Conservation (phyloP, 2,113 vertebrate genomes). For the Pollimyrus isidori region DNA sequence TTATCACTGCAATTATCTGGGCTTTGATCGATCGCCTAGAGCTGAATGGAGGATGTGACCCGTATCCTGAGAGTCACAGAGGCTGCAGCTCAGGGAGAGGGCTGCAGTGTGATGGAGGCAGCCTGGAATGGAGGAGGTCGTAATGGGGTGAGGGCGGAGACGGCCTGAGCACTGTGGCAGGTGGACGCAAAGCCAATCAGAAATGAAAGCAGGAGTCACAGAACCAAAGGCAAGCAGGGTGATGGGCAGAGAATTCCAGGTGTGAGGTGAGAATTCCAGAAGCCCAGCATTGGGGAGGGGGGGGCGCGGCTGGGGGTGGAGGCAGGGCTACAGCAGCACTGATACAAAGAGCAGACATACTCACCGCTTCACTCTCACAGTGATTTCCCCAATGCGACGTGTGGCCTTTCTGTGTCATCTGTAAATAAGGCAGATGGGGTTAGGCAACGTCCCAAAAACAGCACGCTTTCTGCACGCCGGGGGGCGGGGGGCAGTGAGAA, state of each 20-base stretch:
- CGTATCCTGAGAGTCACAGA: conserved; percentile 12
- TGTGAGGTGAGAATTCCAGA: conserved; percentile 5
- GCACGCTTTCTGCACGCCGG: conserved; percentile 18
- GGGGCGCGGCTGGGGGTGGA: too few species aligned
- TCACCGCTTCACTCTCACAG: conserved; percentile 93
- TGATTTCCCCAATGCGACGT: conserved; percentile 90
- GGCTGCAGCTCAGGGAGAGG: background rate
- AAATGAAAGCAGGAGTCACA: conserved; percentile 26
- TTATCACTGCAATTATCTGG: conserved; percentile 29
- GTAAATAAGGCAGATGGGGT: conserved; percentile 78
- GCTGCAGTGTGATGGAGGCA: background rate
- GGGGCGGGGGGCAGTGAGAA: background rate
- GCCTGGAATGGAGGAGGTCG: conserved; percentile 4
- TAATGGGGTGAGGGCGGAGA: conserved; percentile 13
- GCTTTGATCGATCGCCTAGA: conserved; percentile 24
- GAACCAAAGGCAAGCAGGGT: conserved; percentile 16
- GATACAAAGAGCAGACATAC: conserved; percentile 55
- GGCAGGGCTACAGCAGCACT: conserved; percentile 20
- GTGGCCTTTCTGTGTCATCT: conserved; percentile 88
- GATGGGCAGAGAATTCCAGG: background rate
- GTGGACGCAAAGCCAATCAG: background rate
- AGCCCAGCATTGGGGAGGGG: background rate
- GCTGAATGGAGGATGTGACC: conserved; percentile 29
- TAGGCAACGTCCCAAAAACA: conserved; percentile 53
- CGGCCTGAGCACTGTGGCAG: background rate